Base-by-base conservation (phyloP, 2,888 invertebrate genomes). In the Drosophila pseudotakahashii region DNA sequence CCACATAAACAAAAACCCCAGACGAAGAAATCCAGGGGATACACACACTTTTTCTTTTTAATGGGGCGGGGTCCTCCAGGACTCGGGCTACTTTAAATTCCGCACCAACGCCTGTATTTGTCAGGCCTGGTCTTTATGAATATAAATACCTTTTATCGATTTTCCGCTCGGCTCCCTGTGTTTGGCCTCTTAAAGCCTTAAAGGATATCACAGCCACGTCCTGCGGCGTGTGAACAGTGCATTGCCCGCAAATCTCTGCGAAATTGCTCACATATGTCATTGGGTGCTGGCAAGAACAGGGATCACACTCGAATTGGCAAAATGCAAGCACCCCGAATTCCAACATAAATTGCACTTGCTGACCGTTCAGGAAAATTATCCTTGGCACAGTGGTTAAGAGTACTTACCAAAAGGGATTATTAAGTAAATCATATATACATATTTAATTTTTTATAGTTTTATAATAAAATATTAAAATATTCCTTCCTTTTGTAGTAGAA, bases 261-360 rank as follows among this genome's bases (percentile, higher is more conserved):
- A 90, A 89, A 90, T 89, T 88, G 84, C 77, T 76, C 84, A 81
- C 89, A 90, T 89, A 90, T 89, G 89, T 89, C 89, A 82, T 71
- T 48, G 34, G 19, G 13, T 36, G 16, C 26, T 14, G 54, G 72
- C 60, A 81, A 76, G 67, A 70, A 75, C 68, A 76, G 68, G 73
- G 71, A 79, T 78, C 63, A 55, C 73, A 59, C 26, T 58, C 57
- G 62, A 82, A 82, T 79, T 79, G 80, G 63, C 68, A 77, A 30
- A 51, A 51, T 62, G 59, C 58, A 47, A 39, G 37, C 53, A 71
- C 63, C 66, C 41, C 41, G 68, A 72, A 63, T 66, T 74, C 71
- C 76, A 73, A 75, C 59, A 83, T 82, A 75, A 85, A 85, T 80
- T 84, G 73, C 72, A 53, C 34, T 67, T 55, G 36, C 26, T 71